phyloP scores from a whole-genome alignment of 1,140 invertebrate genomes.

The Mya arenaria region DNA sequence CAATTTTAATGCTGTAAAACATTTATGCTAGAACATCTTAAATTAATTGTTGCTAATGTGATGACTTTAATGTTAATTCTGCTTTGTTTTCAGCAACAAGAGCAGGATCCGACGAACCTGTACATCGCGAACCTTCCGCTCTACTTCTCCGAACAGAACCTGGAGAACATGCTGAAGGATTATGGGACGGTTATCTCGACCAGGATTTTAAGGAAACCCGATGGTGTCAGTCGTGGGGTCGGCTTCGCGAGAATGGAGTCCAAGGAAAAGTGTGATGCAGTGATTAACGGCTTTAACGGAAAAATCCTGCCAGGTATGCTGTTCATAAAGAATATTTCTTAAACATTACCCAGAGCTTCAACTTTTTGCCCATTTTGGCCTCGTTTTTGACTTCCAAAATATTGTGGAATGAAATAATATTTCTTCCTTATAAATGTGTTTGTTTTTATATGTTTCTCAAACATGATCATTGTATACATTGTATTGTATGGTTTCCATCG shows the following conservation, averaged over 20 bases:
- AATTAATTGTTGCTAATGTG: no score
- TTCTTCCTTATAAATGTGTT: no score
- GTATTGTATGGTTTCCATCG: no score
- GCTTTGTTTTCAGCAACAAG: conserved; percentile 92
- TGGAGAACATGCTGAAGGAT: conserved; percentile 90
- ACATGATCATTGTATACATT: no score
- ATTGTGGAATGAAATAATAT: no score
- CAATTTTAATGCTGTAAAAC: no score
- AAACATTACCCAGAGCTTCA: no score
- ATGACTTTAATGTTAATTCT: not conserved
- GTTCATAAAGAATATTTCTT: no score
- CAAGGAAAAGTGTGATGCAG: conserved; percentile 98
- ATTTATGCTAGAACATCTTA: no score
- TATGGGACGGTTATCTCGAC: conserved; percentile 95
- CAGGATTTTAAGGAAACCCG: conserved; percentile 95
- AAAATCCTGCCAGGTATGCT: conserved; percentile 87
- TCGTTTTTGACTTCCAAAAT: no score
- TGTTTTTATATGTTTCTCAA: no score
- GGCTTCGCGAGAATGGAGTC: conserved; percentile 97
- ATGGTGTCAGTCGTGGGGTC: conserved; percentile 95
- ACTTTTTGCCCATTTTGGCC: no score
- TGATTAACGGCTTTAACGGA: conserved; percentile 96
- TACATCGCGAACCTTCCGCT: conserved; percentile 99
- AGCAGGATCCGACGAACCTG: conserved; percentile 99
- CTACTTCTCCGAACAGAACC: conserved; percentile 95